Conservation (phyloP, 2,888 invertebrate species). For the Charanyca ferruginea region DNA sequence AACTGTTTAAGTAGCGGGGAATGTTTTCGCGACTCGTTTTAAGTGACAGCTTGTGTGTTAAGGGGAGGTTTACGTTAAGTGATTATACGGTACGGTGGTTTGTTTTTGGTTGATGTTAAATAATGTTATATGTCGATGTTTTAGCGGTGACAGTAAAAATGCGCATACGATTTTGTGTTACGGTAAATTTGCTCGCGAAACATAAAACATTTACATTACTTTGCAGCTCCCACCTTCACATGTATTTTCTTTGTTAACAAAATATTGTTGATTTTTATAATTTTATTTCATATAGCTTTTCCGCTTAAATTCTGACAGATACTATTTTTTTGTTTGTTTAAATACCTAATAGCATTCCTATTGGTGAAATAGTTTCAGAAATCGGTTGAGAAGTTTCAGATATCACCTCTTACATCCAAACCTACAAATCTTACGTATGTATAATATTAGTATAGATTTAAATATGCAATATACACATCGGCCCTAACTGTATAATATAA, state of each 20-base stretch:
- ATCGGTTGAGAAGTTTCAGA: not conserved
- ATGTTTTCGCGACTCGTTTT: slow-evolving; percentile 67
- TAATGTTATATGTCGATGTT: slow-evolving; percentile 43
- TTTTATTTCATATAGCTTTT: not conserved
- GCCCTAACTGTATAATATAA: too few species aligned
- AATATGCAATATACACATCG: too few species aligned
- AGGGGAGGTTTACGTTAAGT: slow-evolving; percentile 65
- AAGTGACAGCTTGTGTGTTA: slow-evolving; percentile 74
- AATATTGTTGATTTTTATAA: not conserved
- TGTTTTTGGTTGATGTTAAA: slow-evolving; percentile 56
- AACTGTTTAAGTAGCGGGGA: slow-evolving; percentile 69
- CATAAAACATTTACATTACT: slow-evolving; percentile 10
- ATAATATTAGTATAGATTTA: too few species aligned
- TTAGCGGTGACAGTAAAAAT: slow-evolving; percentile 28
- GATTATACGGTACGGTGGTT: slow-evolving; percentile 64
- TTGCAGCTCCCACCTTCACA: not conserved
- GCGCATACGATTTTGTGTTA: slow-evolving; percentile 11
- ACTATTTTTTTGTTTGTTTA: too few species aligned
- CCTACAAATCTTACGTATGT: too few species aligned
- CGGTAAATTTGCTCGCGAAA: slow-evolving; percentile 7
- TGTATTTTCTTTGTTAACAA: slow-evolving; percentile 12
- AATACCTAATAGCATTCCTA: too few species aligned
- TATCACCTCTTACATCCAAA: too few species aligned
- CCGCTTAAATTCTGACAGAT: too few species aligned
- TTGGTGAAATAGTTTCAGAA: too few species aligned